Conservation (phyloP, 2,797 vertebrate species). For the Lagodon rhomboides region DNA sequence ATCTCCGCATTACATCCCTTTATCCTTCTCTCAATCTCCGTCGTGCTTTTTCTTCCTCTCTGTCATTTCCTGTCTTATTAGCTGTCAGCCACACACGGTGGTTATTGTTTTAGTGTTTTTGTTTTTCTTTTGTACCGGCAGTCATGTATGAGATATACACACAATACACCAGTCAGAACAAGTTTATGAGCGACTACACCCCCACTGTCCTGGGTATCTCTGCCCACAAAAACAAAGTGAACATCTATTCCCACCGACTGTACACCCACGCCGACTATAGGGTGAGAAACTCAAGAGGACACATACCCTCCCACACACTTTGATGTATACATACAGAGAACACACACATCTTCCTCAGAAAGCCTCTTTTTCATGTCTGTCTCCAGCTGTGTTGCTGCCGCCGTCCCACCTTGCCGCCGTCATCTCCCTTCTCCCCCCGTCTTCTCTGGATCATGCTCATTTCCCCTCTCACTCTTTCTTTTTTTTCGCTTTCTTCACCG, state of each 20-base stretch:
- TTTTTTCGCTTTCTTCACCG: neutral
- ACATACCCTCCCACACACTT: constrained; percentile 49
- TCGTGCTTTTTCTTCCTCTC: constrained; percentile 48
- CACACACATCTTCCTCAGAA: constrained; percentile 30
- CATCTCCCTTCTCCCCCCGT: neutral
- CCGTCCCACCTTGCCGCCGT: constrained; percentile 11
- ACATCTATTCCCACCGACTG: constrained; percentile 59
- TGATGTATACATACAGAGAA: constrained; percentile 62
- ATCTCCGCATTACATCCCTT: constrained; percentile 68
- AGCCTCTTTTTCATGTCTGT: constrained; percentile 25
- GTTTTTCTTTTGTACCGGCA: constrained; percentile 63
- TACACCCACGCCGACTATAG: constrained; percentile 66
- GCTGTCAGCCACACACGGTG: constrained; percentile 57
- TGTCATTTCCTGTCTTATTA: constrained; percentile 69
- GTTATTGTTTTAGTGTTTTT: constrained; percentile 69
- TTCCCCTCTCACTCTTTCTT: neutral
- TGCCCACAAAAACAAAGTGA: constrained; percentile 61
- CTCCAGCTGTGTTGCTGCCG: constrained; percentile 3
- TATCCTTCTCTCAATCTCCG: constrained; percentile 64
- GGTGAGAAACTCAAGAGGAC: constrained; percentile 54
- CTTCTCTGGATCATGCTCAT: constrained; percentile 16
- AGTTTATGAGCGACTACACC: constrained; percentile 61
- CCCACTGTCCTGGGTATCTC: constrained; percentile 52
- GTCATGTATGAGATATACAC: constrained; percentile 56
- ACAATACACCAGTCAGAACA: constrained; percentile 66